Evolutionary conservation across 2,888 invertebrate species (phyloP), one percentile per base, ranked within the genome.

Genomic region (Hipparchia sbordonii): DNA sequence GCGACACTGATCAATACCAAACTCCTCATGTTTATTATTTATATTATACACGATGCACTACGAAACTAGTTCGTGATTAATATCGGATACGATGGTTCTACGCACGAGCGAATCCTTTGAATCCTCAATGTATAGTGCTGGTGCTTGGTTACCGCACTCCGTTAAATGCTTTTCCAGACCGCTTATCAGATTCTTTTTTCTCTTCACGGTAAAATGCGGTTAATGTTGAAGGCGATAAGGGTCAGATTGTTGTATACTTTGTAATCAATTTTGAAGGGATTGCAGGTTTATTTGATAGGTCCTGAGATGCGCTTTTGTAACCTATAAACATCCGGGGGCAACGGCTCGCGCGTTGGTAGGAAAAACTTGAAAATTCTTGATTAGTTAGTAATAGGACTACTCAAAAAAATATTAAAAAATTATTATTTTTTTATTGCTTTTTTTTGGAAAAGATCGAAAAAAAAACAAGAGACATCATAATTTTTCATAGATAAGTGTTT

Each of bases 21-120:
- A 72, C 86, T 81, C 82, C 80, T 87, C 89, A 84, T 91, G 76
- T 79, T 85, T 82, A 78, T 85, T 82, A 78, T 8, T 60, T 23
- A 33, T 39, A 23, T 48, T 48, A 76, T 77, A 77, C 77, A 78
- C 76, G 75, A 74, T 77, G 75, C 52, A 73, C 69, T 63, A 62
- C n/a, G 76, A 63, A 81, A 83, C 80, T 74, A 74, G 80, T 82
- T 79, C 66, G 67, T 56, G 70, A 71, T 78, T 77, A 81, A 74
- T 78, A 80, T 75, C 9, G 67, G 57, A 12, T 68, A 68, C 63
- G 56, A 65, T 68, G 69, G 46, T 71, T 60, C 61, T 45, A 54
- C 51, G 71, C 73, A 70, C 74, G 66, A 74, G 74, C 54, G 61
- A 54, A 63, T 71, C 59, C 65, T 62, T 62, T 73, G 78, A 74